phyloP scores from a whole-genome alignment of 2,113 vertebrate species.

The Ophthalmolycus amberensis region DNA sequence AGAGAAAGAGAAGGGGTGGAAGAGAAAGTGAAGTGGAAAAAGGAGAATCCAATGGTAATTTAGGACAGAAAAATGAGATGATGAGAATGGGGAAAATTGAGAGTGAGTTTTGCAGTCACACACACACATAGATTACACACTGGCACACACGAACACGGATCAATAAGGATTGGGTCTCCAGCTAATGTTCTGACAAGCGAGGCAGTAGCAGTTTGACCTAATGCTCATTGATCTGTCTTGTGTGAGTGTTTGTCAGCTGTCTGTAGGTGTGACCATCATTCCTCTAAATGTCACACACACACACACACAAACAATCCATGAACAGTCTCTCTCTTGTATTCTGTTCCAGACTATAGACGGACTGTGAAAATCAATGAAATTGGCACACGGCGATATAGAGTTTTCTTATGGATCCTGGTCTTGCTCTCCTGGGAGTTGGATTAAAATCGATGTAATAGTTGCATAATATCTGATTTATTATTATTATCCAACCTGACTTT shows the following conservation, averaged over 20 bases:
- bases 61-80: background rate
- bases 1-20: background rate
- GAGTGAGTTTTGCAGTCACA: constrained; percentile 8
- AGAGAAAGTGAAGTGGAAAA: background rate
- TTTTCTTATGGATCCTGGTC: constrained; percentile 17
- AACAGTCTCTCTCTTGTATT: background rate
- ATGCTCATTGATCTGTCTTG: constrained; percentile 62
- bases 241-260: constrained; percentile 14
- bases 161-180: constrained; percentile 52
- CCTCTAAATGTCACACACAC: constrained; percentile 22
- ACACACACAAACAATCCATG: constrained; percentile 5
- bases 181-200: constrained; percentile 54
- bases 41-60: constrained; percentile 8
- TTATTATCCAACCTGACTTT: constrained; percentile 38
- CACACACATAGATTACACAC: background rate
- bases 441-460: constrained; percentile 1
- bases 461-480: background rate
- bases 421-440: background rate
- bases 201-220: constrained; percentile 47
- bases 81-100: constrained; percentile 27
- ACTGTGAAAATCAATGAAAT: constrained; percentile 29
- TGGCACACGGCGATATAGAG: background rate
- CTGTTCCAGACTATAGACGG: background rate
- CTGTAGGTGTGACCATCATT: constrained; percentile 38
- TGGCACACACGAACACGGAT: constrained; percentile 41